Evolutionary conservation across 2,113 vertebrate genomes (phyloP).

Genomic region (Rhinopithecus roxellana): DNA sequence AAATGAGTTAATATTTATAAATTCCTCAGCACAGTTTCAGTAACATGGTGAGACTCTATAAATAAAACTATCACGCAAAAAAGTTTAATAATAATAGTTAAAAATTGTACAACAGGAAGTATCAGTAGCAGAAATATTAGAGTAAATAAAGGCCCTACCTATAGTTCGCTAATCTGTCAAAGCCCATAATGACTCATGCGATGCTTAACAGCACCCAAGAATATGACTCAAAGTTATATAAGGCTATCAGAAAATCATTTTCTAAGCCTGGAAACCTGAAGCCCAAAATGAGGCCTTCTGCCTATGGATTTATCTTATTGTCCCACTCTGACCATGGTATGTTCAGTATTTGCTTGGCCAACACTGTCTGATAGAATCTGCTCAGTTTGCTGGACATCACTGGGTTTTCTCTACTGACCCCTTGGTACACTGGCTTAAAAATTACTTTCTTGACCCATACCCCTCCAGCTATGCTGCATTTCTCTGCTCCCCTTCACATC

Average conservation of each 20-base stretch:
- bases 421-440: background rate
- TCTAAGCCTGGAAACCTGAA: background rate
- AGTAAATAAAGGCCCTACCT: background rate
- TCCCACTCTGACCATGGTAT: background rate
- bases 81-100: background rate
- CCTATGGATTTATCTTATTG: background rate
- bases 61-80: background rate
- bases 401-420: background rate
- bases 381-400: background rate
- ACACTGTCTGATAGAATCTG: background rate
- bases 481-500: background rate
- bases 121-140: background rate
- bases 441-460: background rate
- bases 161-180: background rate
- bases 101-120: background rate
- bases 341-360: background rate
- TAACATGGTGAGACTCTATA: background rate
- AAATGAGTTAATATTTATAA: slow-evolving; percentile 25
- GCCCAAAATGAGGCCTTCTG: background rate
- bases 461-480: background rate
- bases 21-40: background rate
- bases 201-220: background rate
- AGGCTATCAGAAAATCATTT: background rate
- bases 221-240: background rate
- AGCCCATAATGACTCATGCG: background rate